A percentile compares a stretch with the other conserved stretches of the same genome.
phyloP scores from a whole-genome alignment of 2,797 vertebrate genomes.

The Sebastes matsubarae region DNA sequence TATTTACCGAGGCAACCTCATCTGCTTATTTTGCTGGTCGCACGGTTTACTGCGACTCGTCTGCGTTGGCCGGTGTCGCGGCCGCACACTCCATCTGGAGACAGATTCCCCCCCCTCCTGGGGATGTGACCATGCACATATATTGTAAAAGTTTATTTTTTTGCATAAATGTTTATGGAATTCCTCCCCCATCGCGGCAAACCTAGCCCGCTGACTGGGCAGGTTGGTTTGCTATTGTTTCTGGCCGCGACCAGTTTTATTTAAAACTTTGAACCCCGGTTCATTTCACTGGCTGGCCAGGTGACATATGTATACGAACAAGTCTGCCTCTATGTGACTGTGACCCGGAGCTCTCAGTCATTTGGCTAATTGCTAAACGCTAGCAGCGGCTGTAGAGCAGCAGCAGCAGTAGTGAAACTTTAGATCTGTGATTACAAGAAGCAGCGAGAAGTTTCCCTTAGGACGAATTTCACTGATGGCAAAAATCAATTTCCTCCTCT shows the following conservation, averaged over 20 bases:
- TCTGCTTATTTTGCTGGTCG: constrained; percentile 75
- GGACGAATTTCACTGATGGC: constrained; percentile 61
- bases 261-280: not conserved
- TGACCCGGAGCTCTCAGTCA: constrained; percentile 37
- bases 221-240: constrained; percentile 18
- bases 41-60: constrained; percentile 63
- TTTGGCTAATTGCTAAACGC: constrained; percentile 68
- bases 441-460: constrained; percentile 36
- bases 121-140: constrained; percentile 14
- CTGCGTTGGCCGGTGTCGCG: constrained; percentile 48
- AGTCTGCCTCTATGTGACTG: not conserved
- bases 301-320: constrained; percentile 15
- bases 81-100: constrained; percentile 39
- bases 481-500: constrained; percentile 68
- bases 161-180: constrained; percentile 51
- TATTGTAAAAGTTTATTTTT: constrained; percentile 47
- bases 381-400: constrained; percentile 31
- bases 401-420: constrained; percentile 47
- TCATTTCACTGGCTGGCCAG: constrained; percentile 32
- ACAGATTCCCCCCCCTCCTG: constrained; percentile 7
- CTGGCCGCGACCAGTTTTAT: not conserved
- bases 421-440: constrained; percentile 76
- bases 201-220: constrained; percentile 1
- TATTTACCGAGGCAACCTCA: constrained; percentile 65
- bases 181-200: constrained; percentile 17